Evolutionary conservation across 2,888 invertebrate species (phyloP).

Genomic region (Ommatoiulus sabulosus): DNA sequence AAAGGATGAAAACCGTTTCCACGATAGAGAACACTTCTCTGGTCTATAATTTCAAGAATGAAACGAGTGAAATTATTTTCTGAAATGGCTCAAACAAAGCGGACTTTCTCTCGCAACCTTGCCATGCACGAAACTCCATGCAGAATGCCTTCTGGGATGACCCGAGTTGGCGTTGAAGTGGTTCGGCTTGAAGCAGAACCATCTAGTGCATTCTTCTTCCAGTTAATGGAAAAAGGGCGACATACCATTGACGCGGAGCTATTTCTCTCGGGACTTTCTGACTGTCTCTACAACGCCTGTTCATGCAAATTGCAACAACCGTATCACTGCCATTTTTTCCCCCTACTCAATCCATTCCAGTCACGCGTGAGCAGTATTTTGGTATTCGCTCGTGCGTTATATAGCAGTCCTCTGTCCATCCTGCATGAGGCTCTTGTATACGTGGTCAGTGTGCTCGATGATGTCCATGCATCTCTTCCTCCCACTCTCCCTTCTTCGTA

Average conservation of each 20-base stretch:
- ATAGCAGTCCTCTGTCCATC: not conserved
- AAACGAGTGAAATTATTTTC: no score
- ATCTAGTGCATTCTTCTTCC: not conserved
- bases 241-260: not conserved
- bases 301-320: conserved; percentile 2
- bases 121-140: no score
- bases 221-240: not conserved
- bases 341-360: not conserved
- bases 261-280: not conserved
- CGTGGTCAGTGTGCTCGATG: not conserved
- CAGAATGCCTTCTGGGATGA: no score
- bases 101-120: no score
- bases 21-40: no score
- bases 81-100: no score
- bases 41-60: no score
- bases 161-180: not conserved
- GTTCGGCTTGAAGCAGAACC: not conserved
- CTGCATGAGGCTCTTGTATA: not conserved
- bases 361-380: not conserved
- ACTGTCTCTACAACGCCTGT: not conserved
- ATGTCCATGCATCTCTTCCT: not conserved
- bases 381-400: not conserved
- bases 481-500: no score
- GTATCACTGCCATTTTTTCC: not conserved
- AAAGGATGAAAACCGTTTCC: no score